Conservation (phyloP, 2,797 vertebrate genomes). For the Pipistrellus pipistrellus region DNA sequence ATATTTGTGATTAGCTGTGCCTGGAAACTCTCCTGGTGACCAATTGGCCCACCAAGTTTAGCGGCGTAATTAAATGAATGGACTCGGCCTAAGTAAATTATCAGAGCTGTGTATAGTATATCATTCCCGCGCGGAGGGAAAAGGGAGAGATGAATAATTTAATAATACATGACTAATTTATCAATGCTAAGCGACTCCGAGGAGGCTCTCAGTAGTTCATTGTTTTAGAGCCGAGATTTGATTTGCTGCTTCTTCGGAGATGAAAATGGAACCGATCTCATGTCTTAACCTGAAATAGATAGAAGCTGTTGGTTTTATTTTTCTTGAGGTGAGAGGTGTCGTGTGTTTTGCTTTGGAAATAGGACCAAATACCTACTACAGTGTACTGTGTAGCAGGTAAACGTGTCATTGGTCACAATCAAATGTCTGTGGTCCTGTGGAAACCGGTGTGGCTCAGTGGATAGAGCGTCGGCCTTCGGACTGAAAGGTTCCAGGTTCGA, state of each 20-base stretch:
- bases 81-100: slow-evolving; percentile 93
- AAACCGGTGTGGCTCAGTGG: no score
- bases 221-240: slow-evolving; percentile 91
- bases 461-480: no score
- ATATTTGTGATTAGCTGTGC: slow-evolving; percentile 93
- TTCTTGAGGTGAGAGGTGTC: slow-evolving; percentile 64
- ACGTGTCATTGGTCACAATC: slow-evolving; percentile 82
- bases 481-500: no score
- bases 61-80: slow-evolving; percentile 94
- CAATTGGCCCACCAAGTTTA: slow-evolving; percentile 93
- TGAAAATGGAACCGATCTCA: slow-evolving; percentile 87
- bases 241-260: slow-evolving; percentile 87
- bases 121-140: slow-evolving; percentile 89
- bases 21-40: slow-evolving; percentile 93
- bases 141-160: slow-evolving; percentile 92
- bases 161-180: slow-evolving; percentile 92
- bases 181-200: slow-evolving; percentile 90
- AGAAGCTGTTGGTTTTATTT: slow-evolving; percentile 76
- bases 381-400: slow-evolving; percentile 80
- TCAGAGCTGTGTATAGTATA: slow-evolving; percentile 91
- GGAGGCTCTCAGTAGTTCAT: slow-evolving; percentile 89
- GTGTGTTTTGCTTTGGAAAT: slow-evolving; percentile 77
- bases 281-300: slow-evolving; percentile 86
- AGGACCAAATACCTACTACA: slow-evolving; percentile 79
- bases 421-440: slow-evolving; percentile 44